Conservation (phyloP, 2,888 invertebrate genomes). For the Clunio marinus region DNA sequence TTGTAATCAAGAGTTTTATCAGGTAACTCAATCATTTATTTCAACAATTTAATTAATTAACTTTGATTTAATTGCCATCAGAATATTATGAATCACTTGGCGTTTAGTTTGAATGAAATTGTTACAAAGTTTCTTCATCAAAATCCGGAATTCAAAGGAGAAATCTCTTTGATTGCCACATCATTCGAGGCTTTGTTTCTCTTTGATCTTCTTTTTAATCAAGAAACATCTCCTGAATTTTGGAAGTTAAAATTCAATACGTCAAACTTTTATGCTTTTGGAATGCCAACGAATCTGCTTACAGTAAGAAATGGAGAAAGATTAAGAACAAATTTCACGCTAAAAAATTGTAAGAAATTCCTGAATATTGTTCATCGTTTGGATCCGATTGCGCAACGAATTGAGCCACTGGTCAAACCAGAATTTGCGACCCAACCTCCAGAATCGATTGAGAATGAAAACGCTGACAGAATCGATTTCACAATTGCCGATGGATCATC, state of each 20-base stretch:
- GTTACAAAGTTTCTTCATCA: conserved; percentile 17
- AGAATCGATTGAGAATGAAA: conserved; percentile 2
- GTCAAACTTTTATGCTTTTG: conserved; percentile 24
- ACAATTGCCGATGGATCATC: conserved; percentile 21
- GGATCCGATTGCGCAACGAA: conserved; percentile 24
- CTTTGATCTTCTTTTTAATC: conserved; percentile 19
- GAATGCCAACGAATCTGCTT: conserved; percentile 20
- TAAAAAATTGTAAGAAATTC: conserved; percentile 16
- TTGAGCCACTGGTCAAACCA: conserved; percentile 27
- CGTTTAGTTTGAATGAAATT: conserved; percentile 31
- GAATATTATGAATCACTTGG: conserved; percentile 36
- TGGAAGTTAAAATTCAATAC: conserved; percentile 20
- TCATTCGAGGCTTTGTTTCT: conserved; percentile 30
- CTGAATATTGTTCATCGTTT: conserved; percentile 27
- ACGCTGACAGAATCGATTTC: conserved; percentile 19
- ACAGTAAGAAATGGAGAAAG: conserved; percentile 11
- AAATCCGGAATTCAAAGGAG: conserved; percentile 17
- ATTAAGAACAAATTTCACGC: not conserved
- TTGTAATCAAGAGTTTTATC: conserved; percentile 23
- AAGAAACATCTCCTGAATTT: conserved; percentile 4
- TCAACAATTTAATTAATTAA: not conserved
- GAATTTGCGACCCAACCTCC: conserved; percentile 15
- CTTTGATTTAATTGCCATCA: conserved; percentile 9
- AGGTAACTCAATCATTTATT: conserved; percentile 3
- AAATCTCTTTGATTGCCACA: conserved; percentile 22